These are phyloP conservation scores for Epicauta chinensis DNA, from an alignment of 1,140 invertebrate genomes.

Conservation along the genomic window DNA sequence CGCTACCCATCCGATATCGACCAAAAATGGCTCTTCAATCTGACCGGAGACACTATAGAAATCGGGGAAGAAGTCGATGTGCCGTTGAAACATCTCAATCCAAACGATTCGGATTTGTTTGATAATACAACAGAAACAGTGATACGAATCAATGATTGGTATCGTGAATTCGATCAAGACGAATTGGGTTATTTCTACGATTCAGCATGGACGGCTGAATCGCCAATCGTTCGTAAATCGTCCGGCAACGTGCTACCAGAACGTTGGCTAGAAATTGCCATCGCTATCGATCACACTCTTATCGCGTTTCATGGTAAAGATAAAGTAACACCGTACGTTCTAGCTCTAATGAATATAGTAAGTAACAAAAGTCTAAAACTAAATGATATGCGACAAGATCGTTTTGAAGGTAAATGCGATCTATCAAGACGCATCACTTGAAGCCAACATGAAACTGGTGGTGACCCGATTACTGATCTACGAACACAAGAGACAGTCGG, in stretches of 20 bases:
- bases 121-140: background rate
- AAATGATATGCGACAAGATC: background rate
- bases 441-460: constrained; percentile 59
- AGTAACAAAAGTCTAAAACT: constrained; percentile 38
- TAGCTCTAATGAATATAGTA: constrained; percentile 73
- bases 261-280: constrained; percentile 61
- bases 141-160: background rate
- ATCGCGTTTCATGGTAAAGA: constrained; percentile 61
- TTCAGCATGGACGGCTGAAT: constrained; percentile 39
- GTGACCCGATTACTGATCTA: constrained; percentile 58
- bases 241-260: constrained; percentile 24
- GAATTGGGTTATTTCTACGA: constrained; percentile 46
- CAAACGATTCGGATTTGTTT: constrained; percentile 1
- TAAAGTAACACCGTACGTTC: constrained; percentile 61
- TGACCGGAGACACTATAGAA: constrained; percentile 44
- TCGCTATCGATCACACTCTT: constrained; percentile 64
- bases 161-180: constrained; percentile 32
- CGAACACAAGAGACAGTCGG: constrained; percentile 52
- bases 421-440: constrained; percentile 62
- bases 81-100: no score
- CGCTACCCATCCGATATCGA: constrained; percentile 4
- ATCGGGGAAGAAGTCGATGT: constrained; percentile 19
- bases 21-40: constrained; percentile 40
- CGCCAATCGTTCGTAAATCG: no score
- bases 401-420: constrained; percentile 60